phyloP scores from a whole-genome alignment of 2,888 invertebrate genomes.

The Melinaea menophilus region DNA sequence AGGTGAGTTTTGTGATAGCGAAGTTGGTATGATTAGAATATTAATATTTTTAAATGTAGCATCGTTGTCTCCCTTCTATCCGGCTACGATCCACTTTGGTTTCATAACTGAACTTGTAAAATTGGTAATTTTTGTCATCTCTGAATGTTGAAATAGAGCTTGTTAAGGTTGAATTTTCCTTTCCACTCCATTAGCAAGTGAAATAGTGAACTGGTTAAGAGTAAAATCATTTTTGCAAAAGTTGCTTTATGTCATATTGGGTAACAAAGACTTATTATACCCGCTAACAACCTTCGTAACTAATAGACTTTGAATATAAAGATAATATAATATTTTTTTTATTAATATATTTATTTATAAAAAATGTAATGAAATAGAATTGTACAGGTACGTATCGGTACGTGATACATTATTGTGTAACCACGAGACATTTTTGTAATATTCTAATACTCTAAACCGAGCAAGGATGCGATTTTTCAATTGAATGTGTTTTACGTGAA shows the following conservation, averaged over 20 bases:
- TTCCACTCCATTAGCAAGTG: slow-evolving; percentile 25
- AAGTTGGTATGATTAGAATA: neutral
- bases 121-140: slow-evolving; percentile 30
- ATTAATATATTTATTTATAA: neutral
- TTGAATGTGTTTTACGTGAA: slow-evolving; percentile 31
- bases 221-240: neutral
- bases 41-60: neutral
- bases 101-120: slow-evolving; percentile 22
- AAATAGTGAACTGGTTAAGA: slow-evolving; percentile 19
- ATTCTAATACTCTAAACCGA: slow-evolving; percentile 26
- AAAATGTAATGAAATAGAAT: neutral
- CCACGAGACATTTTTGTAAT: slow-evolving; percentile 20
- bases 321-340: too few species aligned
- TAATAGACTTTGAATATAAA: too few species aligned
- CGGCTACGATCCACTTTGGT: slow-evolving; percentile 4
- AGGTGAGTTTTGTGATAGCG: neutral
- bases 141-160: slow-evolving; percentile 29
- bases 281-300: too few species aligned
- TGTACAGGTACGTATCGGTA: neutral
- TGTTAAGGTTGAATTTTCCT: slow-evolving; percentile 25
- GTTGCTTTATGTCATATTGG: too few species aligned
- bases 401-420: slow-evolving; percentile 15
- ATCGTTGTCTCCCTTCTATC: slow-evolving; percentile 1
- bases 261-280: too few species aligned
- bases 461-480: slow-evolving; percentile 29